phyloP scores from a whole-genome alignment of 2,113 vertebrate species.

The Neolamprologus fasciatus region DNA sequence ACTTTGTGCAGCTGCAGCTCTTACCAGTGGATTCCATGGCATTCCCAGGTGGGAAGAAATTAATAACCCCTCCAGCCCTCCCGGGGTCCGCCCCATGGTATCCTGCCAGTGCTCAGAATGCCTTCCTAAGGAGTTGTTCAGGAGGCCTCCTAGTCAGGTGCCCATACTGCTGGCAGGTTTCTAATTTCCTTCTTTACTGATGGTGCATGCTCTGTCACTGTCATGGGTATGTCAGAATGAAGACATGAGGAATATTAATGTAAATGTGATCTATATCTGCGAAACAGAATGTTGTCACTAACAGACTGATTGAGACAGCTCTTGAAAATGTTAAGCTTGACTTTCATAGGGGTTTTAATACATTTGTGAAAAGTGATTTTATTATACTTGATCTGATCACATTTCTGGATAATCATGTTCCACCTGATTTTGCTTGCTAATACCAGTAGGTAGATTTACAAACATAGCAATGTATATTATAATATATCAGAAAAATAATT shows the following conservation, averaged over 20 bases:
- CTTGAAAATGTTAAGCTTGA: neutral
- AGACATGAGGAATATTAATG: neutral
- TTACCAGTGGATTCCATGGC: neutral
- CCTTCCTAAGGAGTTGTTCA: neutral
- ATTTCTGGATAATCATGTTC: neutral
- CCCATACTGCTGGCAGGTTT: neutral
- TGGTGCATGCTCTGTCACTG: neutral
- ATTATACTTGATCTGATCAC: neutral
- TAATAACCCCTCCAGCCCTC: neutral
- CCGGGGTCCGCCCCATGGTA: neutral
- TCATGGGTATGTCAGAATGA: neutral
- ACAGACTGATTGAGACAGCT: neutral
- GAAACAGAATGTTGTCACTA: neutral
- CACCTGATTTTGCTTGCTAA: neutral
- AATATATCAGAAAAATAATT: constrained; percentile 6
- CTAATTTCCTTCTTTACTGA: neutral
- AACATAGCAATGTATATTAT: neutral
- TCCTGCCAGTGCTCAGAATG: neutral
- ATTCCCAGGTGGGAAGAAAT: neutral
- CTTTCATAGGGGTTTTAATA: neutral
- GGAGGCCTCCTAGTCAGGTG: neutral
- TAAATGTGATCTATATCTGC: neutral
- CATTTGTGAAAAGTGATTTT: neutral
- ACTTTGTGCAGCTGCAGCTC: neutral
- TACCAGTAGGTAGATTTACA: neutral